A percentile compares a stretch with the other conserved stretches of the same genome.
Conservation (phyloP, 1,140 invertebrate genomes). For the Drosophila orena region DNA sequence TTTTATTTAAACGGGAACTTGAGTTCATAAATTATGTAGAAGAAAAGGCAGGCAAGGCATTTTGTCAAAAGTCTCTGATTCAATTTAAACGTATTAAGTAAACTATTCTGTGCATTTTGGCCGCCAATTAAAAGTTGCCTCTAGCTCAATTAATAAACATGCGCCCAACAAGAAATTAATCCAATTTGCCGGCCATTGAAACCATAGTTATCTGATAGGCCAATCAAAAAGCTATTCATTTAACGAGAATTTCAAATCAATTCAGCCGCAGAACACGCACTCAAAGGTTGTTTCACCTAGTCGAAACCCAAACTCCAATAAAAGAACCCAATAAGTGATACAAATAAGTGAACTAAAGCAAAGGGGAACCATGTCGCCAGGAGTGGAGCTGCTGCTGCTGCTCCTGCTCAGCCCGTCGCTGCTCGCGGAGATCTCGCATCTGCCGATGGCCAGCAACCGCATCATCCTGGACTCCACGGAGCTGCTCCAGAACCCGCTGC, state of each 20-base stretch:
- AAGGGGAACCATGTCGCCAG: conserved; percentile 28
- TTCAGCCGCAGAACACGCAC: not conserved
- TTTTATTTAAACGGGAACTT: no score
- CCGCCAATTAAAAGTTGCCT: not conserved
- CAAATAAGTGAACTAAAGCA: not conserved
- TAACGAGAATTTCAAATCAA: not conserved
- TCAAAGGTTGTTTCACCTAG: not conserved
- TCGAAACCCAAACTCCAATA: not conserved
- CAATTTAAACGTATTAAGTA: not conserved
- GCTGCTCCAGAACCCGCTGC: conserved; percentile 4
- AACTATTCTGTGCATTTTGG: not conserved
- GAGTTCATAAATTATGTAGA: no score
- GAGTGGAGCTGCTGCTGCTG: conserved; percentile 43
- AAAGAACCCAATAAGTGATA: conserved; percentile 1
- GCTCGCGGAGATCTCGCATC: conserved; percentile 58
- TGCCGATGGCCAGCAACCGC: conserved; percentile 58
- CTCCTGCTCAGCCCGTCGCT: conserved; percentile 38
- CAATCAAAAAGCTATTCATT: conserved; percentile 1
- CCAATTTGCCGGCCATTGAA: conserved; percentile 2
- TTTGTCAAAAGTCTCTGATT: not conserved
- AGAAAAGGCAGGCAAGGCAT: not conserved
- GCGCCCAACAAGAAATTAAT: not conserved
- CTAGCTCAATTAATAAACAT: conserved; percentile 1
- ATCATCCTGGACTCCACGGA: conserved; percentile 45
- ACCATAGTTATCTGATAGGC: not conserved